phyloP scores from a whole-genome alignment of 2,888 invertebrate species.

The Spodoptera picta region DNA sequence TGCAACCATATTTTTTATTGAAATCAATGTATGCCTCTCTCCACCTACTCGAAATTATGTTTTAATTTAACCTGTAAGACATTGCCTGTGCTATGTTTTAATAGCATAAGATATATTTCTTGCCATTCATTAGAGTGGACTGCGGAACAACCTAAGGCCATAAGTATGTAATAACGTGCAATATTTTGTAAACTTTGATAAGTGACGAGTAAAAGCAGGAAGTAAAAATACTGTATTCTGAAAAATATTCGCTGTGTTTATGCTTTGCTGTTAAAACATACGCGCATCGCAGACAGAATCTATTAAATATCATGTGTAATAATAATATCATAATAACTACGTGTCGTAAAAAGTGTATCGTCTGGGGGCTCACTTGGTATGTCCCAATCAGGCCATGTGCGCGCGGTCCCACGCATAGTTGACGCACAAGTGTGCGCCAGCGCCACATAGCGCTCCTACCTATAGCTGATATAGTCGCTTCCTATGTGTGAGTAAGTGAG shows the following conservation, averaged over 20 bases:
- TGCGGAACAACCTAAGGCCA: slow-evolving; percentile 23
- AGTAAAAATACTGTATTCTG: slow-evolving; percentile 45
- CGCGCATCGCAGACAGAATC: slow-evolving; percentile 34
- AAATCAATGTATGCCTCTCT: background rate
- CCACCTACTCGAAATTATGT: slow-evolving; percentile 4
- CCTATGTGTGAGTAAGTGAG: slow-evolving; percentile 80
- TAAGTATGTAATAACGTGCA: slow-evolving; percentile 37
- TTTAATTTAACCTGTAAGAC: slow-evolving; percentile 1
- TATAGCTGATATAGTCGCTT: slow-evolving; percentile 67
- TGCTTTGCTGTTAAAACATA: slow-evolving; percentile 32
- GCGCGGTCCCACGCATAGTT: slow-evolving; percentile 87
- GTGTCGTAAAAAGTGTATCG: slow-evolving; percentile 84
- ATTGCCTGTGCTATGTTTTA: slow-evolving; percentile 1
- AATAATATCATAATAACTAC: slow-evolving; percentile 61
- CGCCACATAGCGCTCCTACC: slow-evolving; percentile 79
- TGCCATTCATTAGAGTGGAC: slow-evolving; percentile 14
- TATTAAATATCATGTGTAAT: slow-evolving; percentile 70
- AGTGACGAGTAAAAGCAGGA: slow-evolving; percentile 49
- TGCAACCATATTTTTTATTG: slow-evolving; percentile 6
- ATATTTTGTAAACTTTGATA: slow-evolving; percentile 53
- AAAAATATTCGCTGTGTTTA: slow-evolving; percentile 47
- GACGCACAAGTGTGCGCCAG: slow-evolving; percentile 85
- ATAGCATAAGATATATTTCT: slow-evolving; percentile 20
- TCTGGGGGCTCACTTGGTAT: slow-evolving; percentile 86
- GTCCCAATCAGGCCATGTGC: slow-evolving; percentile 88